Percentiles rank a stretch among this genome's conserved stretches.
Conservation (phyloP, 2,888 invertebrate species). For the Phytoseiulus persimilis region DNA sequence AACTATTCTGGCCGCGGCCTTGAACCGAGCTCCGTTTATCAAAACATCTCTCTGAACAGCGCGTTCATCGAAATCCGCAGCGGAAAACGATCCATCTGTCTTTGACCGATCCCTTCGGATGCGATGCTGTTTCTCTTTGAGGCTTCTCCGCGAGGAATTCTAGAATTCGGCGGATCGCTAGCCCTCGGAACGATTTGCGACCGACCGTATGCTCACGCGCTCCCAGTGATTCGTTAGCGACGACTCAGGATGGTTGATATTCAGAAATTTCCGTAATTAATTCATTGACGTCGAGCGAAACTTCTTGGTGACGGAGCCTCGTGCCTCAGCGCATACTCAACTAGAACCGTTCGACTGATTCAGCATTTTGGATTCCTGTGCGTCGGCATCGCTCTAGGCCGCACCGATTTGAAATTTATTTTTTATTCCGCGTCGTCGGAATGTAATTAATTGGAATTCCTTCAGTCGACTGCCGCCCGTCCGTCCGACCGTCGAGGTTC, state of each 20-base stretch:
- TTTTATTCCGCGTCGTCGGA: background rate
- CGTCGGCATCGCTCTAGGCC: background rate
- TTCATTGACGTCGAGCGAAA: background rate
- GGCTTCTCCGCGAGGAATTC: too few species aligned
- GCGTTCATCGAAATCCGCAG: too few species aligned
- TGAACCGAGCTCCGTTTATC: too few species aligned
- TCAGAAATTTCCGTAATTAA: background rate
- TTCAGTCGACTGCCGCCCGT: background rate
- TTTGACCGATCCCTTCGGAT: too few species aligned
- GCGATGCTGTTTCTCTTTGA: too few species aligned
- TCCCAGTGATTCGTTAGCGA: background rate
- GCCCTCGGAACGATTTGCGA: too few species aligned
- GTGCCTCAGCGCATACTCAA: background rate
- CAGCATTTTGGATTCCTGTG: background rate
- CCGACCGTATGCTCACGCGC: too few species aligned
- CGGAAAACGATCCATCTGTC: too few species aligned
- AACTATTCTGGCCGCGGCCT: background rate
- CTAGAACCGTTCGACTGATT: background rate
- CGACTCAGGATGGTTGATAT: background rate
- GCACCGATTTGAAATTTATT: background rate
- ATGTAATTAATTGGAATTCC: constrained; percentile 5
- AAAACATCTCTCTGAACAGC: too few species aligned
- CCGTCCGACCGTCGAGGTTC: background rate
- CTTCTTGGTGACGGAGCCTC: background rate
- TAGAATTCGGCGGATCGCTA: too few species aligned